A percentile compares a stretch with the other conserved stretches of the same genome.
phyloP scores from a whole-genome alignment of 2,113 vertebrate species.

The Chionodraco myersi region DNA sequence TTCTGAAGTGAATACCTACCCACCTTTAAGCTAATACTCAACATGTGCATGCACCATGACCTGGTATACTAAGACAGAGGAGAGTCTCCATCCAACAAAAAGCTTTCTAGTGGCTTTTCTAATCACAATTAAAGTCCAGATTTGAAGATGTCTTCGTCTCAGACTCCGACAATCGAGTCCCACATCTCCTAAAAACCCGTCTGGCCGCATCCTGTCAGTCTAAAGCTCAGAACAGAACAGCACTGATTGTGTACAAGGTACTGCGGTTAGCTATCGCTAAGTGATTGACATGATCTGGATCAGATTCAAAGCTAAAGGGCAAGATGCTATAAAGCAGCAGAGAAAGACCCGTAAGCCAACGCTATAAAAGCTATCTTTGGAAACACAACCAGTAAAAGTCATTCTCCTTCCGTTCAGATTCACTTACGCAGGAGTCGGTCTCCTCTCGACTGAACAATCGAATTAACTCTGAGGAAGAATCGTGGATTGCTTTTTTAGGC shows the following conservation, averaged over 20 bases:
- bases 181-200: not conserved
- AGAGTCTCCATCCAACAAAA: not conserved
- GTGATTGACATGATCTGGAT: not conserved
- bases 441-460: constrained; percentile 27
- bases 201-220: not conserved
- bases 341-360: not conserved
- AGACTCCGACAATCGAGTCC: not conserved
- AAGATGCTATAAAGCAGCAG: not conserved
- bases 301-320: not conserved
- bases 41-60: not conserved
- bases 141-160: no score
- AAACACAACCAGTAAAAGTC: constrained; percentile 13
- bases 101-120: not conserved
- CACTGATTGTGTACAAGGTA: not conserved
- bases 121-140: not conserved
- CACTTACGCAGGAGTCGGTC: constrained; percentile 34
- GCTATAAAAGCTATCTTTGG: not conserved
- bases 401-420: not conserved
- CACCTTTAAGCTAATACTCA: no score
- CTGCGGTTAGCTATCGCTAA: not conserved
- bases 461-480: constrained; percentile 32
- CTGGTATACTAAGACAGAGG: not conserved
- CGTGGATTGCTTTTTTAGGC: constrained; percentile 29
- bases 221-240: not conserved
- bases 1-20: no score